Evolutionary conservation across 2,888 invertebrate genomes (phyloP), one percentile per base, ranked within the genome.

Genomic region (Anticlea derivata): DNA sequence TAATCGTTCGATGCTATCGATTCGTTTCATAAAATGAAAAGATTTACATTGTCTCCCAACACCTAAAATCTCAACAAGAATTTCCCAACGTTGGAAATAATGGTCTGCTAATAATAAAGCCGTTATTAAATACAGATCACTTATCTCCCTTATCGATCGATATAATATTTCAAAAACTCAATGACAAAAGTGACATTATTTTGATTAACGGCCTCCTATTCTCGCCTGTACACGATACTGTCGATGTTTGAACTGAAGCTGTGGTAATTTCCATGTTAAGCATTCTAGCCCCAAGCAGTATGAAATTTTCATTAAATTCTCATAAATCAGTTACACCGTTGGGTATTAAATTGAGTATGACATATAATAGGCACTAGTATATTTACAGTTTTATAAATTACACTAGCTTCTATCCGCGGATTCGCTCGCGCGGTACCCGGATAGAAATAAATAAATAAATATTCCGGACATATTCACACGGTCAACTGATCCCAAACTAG

Each of bases 101-200:
- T 37, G 34, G 38, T 34, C 34, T 20, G 1, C 43, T 39, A 29
- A 52, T 49, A 35, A 33, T 55, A 58, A 47, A 44, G 44, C 29
- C 39, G 23, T 35, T n/a, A n/a, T n/a, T 51, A 23, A 62, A 65
- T 68, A 65, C 60, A 55, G 55, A 60, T 56, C 53, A 60, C 63
- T 68, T 65, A 70, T 54, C 68, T 51, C 38, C 40, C 44, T 59
- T 61, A 65, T 64, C 58, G 43, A 65, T 64, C 58, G 43, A 5
- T 54, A 50, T 58, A 66, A 68, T 66, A 63, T 64, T 61, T 60
- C 51, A 52, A 41, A 63, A 70, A 65, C 55, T 68, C 70, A 71
- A 61, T 73, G 70, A 63, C 68, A 70, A 63, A 56, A 63, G 55
- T 57, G 63, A 63, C 59, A 58, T 66, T 66, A 67, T 66, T 67